phyloP scores from a whole-genome alignment of 1,140 invertebrate genomes.

The Archivesica marissinica region DNA sequence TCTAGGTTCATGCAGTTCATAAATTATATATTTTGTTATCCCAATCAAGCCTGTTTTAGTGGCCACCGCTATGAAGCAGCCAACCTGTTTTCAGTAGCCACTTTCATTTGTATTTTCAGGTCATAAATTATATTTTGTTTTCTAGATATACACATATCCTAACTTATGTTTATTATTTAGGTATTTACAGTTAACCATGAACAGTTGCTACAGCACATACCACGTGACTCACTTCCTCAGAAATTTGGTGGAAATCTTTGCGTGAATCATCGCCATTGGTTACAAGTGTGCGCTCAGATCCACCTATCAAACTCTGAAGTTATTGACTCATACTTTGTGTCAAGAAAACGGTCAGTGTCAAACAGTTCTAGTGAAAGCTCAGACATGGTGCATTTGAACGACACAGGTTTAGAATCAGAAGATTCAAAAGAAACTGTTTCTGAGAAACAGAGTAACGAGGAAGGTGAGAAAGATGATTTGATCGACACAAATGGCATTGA shows the following conservation, averaged over 20 bases:
- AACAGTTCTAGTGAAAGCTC: constrained; percentile 75
- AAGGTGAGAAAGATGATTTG: constrained; percentile 78
- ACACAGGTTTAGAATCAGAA: constrained; percentile 84
- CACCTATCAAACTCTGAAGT: constrained; percentile 67
- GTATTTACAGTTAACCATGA: constrained; percentile 97
- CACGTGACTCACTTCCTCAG: constrained; percentile 91
- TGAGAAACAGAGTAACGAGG: constrained; percentile 83
- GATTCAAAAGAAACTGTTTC: constrained; percentile 84
- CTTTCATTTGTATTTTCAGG: no score
- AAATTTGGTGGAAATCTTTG: constrained; percentile 93
- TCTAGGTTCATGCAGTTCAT: no score
- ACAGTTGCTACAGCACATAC: constrained; percentile 86
- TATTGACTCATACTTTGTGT: constrained; percentile 75
- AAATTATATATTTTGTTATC: no score
- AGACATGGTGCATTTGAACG: constrained; percentile 72
- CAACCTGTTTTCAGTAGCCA: no score
- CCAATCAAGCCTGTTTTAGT: no score
- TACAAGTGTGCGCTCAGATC: constrained; percentile 89
- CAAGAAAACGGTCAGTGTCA: constrained; percentile 63
- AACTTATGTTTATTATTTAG: constrained; percentile 76
- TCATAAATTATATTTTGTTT: no score
- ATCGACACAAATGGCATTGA: constrained; percentile 68
- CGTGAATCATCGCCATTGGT: constrained; percentile 95
- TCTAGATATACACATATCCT: no score
- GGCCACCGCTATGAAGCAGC: no score